A percentile compares a stretch with the other conserved stretches of the same genome.
Evolutionary conservation across 1,140 invertebrate species (phyloP).

Genomic region (Leucophenga varia): DNA sequence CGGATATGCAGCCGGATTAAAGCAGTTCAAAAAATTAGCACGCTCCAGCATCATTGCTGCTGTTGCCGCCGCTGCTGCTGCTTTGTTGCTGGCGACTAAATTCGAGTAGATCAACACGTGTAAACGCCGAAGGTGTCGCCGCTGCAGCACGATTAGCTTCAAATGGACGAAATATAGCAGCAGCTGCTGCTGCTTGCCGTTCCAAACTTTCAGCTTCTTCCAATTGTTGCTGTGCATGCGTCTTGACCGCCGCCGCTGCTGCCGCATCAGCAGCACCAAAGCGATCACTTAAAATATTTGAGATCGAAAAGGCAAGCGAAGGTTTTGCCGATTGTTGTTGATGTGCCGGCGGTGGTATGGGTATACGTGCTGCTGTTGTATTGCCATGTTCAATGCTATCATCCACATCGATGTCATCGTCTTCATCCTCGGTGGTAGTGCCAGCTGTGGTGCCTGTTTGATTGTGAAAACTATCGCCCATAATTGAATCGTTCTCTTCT

Average conservation of each 20-base stretch:
- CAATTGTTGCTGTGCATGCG: slow-evolving; percentile 1
- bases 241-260: slow-evolving; percentile 20
- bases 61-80: slow-evolving; percentile 44
- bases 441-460: slow-evolving; percentile 30
- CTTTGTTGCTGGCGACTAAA: slow-evolving; percentile 50
- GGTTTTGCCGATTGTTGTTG: slow-evolving; percentile 39
- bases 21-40: slow-evolving; percentile 52
- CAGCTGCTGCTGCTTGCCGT: slow-evolving; percentile 12
- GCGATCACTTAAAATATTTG: slow-evolving; percentile 53
- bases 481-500: slow-evolving; percentile 50
- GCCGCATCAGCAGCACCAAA: slow-evolving; percentile 36
- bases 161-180: slow-evolving; percentile 47
- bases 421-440: slow-evolving; percentile 37
- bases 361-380: slow-evolving; percentile 23
- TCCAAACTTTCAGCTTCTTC: slow-evolving; percentile 1
- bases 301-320: slow-evolving; percentile 52
- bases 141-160: slow-evolving; percentile 34
- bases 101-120: slow-evolving; percentile 47
- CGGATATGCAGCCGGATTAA: slow-evolving; percentile 53
- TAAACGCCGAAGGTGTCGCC: slow-evolving; percentile 50
- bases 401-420: slow-evolving; percentile 50
- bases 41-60: slow-evolving; percentile 54
- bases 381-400: slow-evolving; percentile 15
- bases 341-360: slow-evolving; percentile 45
- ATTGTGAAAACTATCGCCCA: slow-evolving; percentile 50